Percentiles rank a stretch among this genome's conserved stretches.
Evolutionary conservation across 2,888 invertebrate genomes (phyloP).

Genomic region (Mongoloraphidia duomilia): DNA sequence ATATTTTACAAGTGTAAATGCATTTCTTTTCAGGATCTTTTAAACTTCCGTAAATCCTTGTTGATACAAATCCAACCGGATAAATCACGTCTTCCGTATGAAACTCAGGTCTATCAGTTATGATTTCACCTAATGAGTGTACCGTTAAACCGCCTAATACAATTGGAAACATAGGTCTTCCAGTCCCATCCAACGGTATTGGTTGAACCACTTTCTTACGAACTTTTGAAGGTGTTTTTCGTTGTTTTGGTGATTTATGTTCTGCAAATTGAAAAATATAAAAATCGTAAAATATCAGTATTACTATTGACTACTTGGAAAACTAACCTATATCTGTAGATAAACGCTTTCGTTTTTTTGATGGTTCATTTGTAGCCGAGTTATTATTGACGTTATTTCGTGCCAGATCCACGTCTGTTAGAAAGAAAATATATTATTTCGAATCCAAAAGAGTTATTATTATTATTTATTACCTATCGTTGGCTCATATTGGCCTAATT

Average conservation of each 20-base stretch:
- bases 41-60: conserved; percentile 57
- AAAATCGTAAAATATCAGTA: too few relatives aligned
- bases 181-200: conserved; percentile 49
- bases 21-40: conserved; percentile 54
- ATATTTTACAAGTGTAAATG: conserved; percentile 65
- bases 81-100: conserved; percentile 58
- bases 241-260: conserved; percentile 15
- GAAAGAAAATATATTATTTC: too few relatives aligned
- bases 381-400: too few relatives aligned
- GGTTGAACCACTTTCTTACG: conserved; percentile 38
- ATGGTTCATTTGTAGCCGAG: too few relatives aligned
- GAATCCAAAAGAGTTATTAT: too few relatives aligned
- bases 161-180: conserved; percentile 58
- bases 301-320: too few relatives aligned
- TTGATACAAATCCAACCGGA: conserved; percentile 65
- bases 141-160: conserved; percentile 53
- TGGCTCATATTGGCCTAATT: conserved; percentile 53
- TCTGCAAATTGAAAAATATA: conserved; percentile 11
- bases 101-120: conserved; percentile 49
- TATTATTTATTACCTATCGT: background rate
- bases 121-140: conserved; percentile 62
- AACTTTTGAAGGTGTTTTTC: conserved; percentile 20
- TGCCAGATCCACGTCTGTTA: too few relatives aligned
- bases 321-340: too few relatives aligned
- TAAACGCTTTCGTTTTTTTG: too few relatives aligned